These are phyloP conservation scores for Steinernema hermaphroditum DNA, from an alignment of 2,888 invertebrate genomes.

Conservation along the genomic window DNA sequence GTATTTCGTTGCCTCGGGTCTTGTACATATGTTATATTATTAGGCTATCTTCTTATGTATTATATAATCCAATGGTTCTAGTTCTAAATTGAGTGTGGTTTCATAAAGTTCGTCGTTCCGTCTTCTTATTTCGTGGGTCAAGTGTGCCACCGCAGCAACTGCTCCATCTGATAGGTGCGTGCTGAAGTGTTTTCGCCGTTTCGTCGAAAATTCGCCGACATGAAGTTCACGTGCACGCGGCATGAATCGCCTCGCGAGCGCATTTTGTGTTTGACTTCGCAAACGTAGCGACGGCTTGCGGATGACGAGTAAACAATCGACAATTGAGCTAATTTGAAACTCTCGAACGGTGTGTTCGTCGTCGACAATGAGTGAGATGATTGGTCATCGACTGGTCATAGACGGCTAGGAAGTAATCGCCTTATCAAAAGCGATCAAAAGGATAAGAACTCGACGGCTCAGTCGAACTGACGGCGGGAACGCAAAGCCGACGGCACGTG, in stretches of 20 bases:
- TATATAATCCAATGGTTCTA: neutral
- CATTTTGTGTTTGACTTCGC: neutral
- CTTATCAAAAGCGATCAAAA: too few relatives aligned
- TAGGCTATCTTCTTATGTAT: neutral
- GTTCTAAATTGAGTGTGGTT: too few relatives aligned
- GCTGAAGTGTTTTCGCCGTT: neutral
- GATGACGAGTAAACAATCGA: neutral
- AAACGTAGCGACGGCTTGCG: neutral
- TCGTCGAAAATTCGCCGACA: neutral
- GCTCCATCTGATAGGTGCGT: neutral
- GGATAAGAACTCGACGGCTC: too few relatives aligned
- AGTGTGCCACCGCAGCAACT: neutral
- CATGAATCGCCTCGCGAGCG: neutral
- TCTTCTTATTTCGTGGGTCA: neutral
- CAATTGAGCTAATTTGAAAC: neutral
- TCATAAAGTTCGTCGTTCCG: neutral
- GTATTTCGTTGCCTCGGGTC: neutral
- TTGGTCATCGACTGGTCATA: too few relatives aligned
- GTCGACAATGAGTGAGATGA: too few relatives aligned
- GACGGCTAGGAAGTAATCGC: too few relatives aligned
- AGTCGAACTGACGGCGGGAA: too few relatives aligned
- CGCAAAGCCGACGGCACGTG: too few relatives aligned
- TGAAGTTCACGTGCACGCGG: neutral
- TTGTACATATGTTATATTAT: neutral
- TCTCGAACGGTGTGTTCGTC: too few relatives aligned